Base-by-base conservation (phyloP, 2,113 vertebrate species). In the Alaudala cheleensis region DNA sequence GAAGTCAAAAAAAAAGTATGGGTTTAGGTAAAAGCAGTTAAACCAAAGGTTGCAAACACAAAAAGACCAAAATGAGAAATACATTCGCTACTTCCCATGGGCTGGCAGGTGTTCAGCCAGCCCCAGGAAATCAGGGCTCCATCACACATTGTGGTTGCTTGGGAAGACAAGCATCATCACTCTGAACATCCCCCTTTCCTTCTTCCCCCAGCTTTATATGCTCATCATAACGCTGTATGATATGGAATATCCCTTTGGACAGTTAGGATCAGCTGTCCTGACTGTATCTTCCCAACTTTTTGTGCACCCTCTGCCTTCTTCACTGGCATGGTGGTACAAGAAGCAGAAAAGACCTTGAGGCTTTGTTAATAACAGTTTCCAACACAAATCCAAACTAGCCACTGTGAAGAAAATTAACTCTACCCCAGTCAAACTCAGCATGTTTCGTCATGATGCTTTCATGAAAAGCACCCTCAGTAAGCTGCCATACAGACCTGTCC, bases 171-270 rank as follows among this genome's bases (percentile, higher is more conserved):
- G 20, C 0, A 0, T 26, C 0, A 0, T 62, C 18, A 70, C 49
- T 70, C 40, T 34, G 34, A 56, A 49, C 5, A 19, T 33, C 17
- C 31, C 14, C 22, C 25, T 25, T 67, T 47, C n/a, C 61, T 40
- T 6, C 23, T 82, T 82, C 4, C 10, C 22, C 8, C 22, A 24
- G 17, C 34, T 62, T 23, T 69, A 9, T 42, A 11, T 42, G 31
- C 40, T 77, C 25, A 28, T n/a, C 25, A 11, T 70, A 49, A 26
- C 0, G 0, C 18, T 0, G 0, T 49, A 34, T 34, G 22, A 7
- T 28, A 20, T 21, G 26, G 49, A 37, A 28, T 69, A 42, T 34
- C 19, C 22, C 14, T 90, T 77, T 70, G 22, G 42, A 28, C 18
- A 50, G 24, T 29, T 60, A 24, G n/a, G 7, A 25, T 60, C 53